Conservation (phyloP, 2,797 vertebrate species). For the Gadopsis bispinosus region DNA sequence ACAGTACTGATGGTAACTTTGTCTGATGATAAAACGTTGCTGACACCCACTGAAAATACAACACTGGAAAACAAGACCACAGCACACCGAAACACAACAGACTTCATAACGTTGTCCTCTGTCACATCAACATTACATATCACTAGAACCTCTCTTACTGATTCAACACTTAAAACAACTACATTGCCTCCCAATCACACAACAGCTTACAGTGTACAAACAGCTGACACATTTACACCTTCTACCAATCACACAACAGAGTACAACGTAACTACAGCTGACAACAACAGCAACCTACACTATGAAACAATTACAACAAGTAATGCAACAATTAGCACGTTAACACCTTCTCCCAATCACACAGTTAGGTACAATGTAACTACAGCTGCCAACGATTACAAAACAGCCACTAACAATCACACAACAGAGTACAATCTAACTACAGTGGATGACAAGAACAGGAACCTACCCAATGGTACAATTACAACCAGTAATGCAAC, state of each 20-base stretch:
- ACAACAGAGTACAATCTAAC: too few species aligned
- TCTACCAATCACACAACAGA: not conserved
- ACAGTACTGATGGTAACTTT: constrained; percentile 3
- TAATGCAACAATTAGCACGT: too few species aligned
- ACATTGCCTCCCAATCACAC: not conserved
- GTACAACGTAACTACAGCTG: not conserved
- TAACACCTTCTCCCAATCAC: not conserved
- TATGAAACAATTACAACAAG: not conserved
- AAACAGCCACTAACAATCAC: not conserved
- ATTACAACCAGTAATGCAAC: too few species aligned
- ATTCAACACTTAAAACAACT: constrained; percentile 7
- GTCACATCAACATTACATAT: constrained; percentile 1
- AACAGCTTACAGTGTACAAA: not conserved
- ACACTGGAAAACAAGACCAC: constrained; percentile 18
- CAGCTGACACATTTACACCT: not conserved
- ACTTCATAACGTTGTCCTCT: not conserved
- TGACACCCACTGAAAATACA: not conserved
- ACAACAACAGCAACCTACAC: not conserved
- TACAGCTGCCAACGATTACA: not conserved
- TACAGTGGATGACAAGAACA: too few species aligned
- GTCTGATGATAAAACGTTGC: not conserved
- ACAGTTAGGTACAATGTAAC: constrained; percentile 5
- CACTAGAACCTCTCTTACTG: not conserved
- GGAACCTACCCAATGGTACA: not conserved
- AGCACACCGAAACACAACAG: not conserved